These are phyloP conservation scores for Neodiprion fabricii DNA, from an alignment of 1,140 invertebrate species.

Conservation along the genomic window DNA sequence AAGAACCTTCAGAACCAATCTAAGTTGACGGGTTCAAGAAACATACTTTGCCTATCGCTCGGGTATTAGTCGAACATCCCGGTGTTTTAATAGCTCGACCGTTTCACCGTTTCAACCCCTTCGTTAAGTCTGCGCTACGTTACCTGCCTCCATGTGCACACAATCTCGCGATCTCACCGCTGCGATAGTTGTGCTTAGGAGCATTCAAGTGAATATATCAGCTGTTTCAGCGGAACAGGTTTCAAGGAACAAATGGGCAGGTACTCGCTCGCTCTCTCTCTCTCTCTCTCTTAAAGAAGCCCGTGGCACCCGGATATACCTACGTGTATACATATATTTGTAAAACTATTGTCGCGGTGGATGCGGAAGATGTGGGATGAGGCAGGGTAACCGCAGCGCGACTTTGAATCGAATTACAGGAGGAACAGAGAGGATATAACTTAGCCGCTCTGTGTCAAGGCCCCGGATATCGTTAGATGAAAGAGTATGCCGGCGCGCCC, in stretches of 20 bases:
- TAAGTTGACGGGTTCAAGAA: not conserved
- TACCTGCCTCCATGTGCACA: too few species aligned
- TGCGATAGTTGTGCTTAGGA: too few species aligned
- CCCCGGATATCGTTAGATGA: slow-evolving; percentile 46
- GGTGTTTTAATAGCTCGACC: not conserved
- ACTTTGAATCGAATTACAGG: not conserved
- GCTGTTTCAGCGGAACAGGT: too few species aligned
- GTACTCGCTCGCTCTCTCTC: too few species aligned
- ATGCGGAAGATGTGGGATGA: too few species aligned
- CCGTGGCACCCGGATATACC: too few species aligned
- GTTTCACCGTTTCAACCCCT: not conserved
- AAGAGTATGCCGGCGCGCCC: slow-evolving; percentile 39
- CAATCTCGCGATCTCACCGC: too few species aligned
- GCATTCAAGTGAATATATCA: too few species aligned
- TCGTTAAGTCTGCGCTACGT: not conserved
- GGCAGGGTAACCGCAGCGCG: not conserved
- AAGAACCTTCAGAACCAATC: not conserved
- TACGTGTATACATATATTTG: too few species aligned
- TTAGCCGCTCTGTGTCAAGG: slow-evolving; percentile 41
- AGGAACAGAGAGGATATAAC: not conserved
- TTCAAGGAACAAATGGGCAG: too few species aligned
- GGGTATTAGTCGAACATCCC: not conserved
- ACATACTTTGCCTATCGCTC: slow-evolving; percentile 3
- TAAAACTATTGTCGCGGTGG: too few species aligned
- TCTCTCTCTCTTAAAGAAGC: too few species aligned